Conservation (phyloP, 2,113 vertebrate genomes). For the Megaceryle maxima region DNA sequence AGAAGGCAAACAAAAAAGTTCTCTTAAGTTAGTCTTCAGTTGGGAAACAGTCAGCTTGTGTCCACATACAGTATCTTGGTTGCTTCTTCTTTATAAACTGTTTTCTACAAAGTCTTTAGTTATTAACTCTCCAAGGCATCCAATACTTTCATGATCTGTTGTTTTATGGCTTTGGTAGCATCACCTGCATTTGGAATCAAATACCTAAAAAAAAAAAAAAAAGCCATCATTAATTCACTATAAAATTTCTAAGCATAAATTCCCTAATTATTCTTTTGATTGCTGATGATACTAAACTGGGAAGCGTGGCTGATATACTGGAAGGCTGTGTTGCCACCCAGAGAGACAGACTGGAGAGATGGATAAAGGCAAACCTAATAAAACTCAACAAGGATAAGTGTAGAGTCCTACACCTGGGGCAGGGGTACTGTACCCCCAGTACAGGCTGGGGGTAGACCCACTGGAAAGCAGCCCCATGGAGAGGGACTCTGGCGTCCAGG, state of each 20-base stretch:
- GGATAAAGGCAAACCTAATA: too few species aligned
- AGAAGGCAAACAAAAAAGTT: conserved; percentile 66
- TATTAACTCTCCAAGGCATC: conserved; percentile 96
- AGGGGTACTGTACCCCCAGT: too few species aligned
- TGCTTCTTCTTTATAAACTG: conserved; percentile 62
- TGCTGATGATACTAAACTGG: too few species aligned
- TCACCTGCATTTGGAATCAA: conserved; percentile 97
- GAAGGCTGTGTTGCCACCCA: too few species aligned
- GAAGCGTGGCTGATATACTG: too few species aligned
- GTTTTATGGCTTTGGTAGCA: conserved; percentile 98
- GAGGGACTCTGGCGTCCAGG: too few species aligned
- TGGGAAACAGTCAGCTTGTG: conserved; percentile 55
- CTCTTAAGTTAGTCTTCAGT: conserved; percentile 65
- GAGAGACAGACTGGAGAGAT: too few species aligned
- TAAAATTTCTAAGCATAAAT: not conserved
- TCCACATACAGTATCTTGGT: conserved; percentile 68
- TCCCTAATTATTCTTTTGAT: not conserved
- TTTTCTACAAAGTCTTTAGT: conserved; percentile 50
- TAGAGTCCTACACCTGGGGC: too few species aligned
- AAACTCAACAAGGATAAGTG: too few species aligned
- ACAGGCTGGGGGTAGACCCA: too few species aligned
- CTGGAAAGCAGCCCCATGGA: too few species aligned
- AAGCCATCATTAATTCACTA: not conserved
- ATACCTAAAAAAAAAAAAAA: conserved; percentile 79
- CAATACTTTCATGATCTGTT: conserved; percentile 99